Evolutionary conservation across 2,797 vertebrate species (phyloP).

Genomic region (Syngnathus rostellatus): DNA sequence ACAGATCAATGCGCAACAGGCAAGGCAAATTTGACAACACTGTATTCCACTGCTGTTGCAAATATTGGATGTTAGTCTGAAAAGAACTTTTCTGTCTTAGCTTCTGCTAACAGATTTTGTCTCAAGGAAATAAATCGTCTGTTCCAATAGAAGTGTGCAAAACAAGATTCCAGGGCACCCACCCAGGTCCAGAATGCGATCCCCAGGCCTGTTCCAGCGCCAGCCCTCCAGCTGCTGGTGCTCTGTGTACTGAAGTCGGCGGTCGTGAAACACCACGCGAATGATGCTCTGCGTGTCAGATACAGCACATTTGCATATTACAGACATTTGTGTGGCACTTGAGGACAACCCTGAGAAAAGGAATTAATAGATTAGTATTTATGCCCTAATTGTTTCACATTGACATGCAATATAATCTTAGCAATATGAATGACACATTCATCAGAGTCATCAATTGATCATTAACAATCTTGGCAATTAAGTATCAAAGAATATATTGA

Average conservation of each 20-base stretch:
- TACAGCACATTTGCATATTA: not conserved
- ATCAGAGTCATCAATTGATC: no score
- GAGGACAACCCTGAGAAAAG: not conserved
- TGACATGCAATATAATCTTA: no score
- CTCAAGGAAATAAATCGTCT: not conserved
- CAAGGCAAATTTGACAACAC: not conserved
- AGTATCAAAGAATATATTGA: not conserved
- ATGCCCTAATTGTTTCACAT: no score
- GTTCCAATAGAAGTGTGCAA: not conserved
- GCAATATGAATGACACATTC: no score
- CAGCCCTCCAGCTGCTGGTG: slow-evolving; percentile 96
- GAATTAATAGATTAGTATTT: not conserved
- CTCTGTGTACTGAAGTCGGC: slow-evolving; percentile 89
- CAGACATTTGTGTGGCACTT: not conserved
- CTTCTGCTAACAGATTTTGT: not conserved
- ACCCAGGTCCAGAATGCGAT: slow-evolving; percentile 92
- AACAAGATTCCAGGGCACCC: slow-evolving; percentile 29
- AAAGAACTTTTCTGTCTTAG: not conserved
- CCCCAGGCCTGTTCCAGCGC: slow-evolving; percentile 92
- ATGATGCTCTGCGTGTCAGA: slow-evolving; percentile 80
- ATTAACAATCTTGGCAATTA: no score
- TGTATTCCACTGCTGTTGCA: not conserved
- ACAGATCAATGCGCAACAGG: slow-evolving; percentile 32
- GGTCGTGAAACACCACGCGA: slow-evolving; percentile 91
- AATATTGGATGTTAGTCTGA: not conserved